Conservation (phyloP, 2,888 invertebrate genomes). For the Cheilosia urbana region DNA sequence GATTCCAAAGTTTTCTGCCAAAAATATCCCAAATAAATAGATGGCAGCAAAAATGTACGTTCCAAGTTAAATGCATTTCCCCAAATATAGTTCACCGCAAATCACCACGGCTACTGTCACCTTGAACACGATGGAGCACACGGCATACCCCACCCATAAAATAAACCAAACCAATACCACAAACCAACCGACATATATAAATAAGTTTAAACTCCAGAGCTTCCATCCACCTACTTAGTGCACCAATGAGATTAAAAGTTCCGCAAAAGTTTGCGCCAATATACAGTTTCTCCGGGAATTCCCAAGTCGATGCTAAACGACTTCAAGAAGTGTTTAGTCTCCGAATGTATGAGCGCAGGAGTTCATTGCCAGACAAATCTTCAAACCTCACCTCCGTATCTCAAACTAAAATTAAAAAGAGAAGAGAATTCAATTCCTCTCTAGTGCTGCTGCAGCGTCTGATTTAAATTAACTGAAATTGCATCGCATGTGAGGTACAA, state of each 20-base stretch:
- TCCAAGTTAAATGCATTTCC: background rate
- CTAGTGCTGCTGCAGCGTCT: background rate
- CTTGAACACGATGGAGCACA: background rate
- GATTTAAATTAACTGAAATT: background rate
- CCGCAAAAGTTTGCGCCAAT: slow-evolving; percentile 30
- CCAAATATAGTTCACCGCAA: background rate
- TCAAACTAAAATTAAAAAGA: too few relatives aligned
- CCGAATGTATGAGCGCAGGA: background rate
- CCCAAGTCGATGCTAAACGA: slow-evolving; percentile 22
- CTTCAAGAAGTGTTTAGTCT: slow-evolving; percentile 21
- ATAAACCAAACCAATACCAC: slow-evolving; percentile 24
- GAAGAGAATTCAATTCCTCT: too few relatives aligned
- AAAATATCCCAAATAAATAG: too few relatives aligned
- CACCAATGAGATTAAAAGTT: slow-evolving; percentile 61
- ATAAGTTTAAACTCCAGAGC: background rate
- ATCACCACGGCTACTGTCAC: background rate
- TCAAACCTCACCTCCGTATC: background rate
- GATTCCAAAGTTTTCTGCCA: too few relatives aligned
- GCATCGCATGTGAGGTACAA: background rate
- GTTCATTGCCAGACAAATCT: background rate
- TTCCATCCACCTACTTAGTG: slow-evolving; percentile 5
- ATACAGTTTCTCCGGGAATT: background rate
- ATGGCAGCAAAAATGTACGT: background rate
- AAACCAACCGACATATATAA: background rate
- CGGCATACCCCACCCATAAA: background rate